Base-by-base conservation (phyloP, 2,888 invertebrate species). In the Herminia tarsipennalis region DNA sequence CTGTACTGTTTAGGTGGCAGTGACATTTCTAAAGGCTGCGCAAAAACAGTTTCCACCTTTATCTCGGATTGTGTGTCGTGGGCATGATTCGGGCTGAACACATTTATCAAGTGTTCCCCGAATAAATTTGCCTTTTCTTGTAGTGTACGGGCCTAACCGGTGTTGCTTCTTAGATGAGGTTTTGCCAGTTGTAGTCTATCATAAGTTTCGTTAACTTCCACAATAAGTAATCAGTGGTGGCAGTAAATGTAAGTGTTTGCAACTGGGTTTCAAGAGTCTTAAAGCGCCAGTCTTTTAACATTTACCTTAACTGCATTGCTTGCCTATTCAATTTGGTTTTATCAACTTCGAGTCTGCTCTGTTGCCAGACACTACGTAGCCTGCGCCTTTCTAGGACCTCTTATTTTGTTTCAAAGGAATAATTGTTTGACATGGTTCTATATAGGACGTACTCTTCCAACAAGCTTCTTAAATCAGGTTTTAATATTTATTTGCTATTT, bases 341-440 rank as follows among this genome's bases (percentile, higher is more conserved):
- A 20, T 51, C 38, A 2, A 3, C 4, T 8, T 2, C 1, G 3
- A 21, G 25, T 29, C 56, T 38, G 9, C 22, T 39, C 6, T 10
- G 24, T 29, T 21, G 60, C 51, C 57, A 56, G 5, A 56, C 28
- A 16, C 55, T 20, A 1, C 60, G 18, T 8, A 52, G 32, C 6
- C 24, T 24, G 4, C 24, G 3, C n/a, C 24, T 24, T 24, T 24
- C 24, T 8, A 24, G n/a, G 3, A 24, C 9, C 6, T 3, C 8
- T 9, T 24, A 6, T 24, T 24, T 24, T 24, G n/a, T 24, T 24
- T 24, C 24, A 3, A 24, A n/a, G 4, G 24, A n/a, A 8, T 24
- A 24, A n/a, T 24, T 24, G n/a, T 3, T 5, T 24, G 9, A 6
- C 24, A 5, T 5, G 24, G 24, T 3, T 24, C 24, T 9, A 24